Evolutionary conservation across 2,888 invertebrate genomes (phyloP).

Genomic region (Lordiphosa fenestrarum): DNA sequence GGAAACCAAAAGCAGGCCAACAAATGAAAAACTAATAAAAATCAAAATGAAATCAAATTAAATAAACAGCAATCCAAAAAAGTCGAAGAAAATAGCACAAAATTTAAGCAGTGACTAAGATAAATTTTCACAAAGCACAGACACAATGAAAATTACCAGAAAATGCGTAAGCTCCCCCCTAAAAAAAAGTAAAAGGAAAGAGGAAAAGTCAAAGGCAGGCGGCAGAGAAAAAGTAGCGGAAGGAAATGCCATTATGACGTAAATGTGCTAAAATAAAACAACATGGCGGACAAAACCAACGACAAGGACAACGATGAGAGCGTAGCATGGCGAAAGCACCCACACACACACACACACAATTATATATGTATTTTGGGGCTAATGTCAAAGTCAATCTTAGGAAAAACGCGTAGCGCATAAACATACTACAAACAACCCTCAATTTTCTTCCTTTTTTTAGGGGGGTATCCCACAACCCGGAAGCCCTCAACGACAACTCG

Average conservation of each 20-base stretch:
- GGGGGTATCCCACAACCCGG: slow-evolving; percentile 32
- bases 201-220: slow-evolving; percentile 26
- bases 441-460: slow-evolving; percentile 37
- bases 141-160: slow-evolving; percentile 48
- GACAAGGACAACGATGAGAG: slow-evolving; percentile 23
- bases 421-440: slow-evolving; percentile 58
- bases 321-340: slow-evolving; percentile 61
- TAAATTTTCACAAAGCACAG: slow-evolving; percentile 53
- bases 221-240: slow-evolving; percentile 51
- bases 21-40: slow-evolving; percentile 61
- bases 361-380: slow-evolving; percentile 57
- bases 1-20: slow-evolving; percentile 50
- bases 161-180: slow-evolving; percentile 44
- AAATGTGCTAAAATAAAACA: slow-evolving; percentile 76
- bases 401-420: slow-evolving; percentile 73
- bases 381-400: slow-evolving; percentile 77
- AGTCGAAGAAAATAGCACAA: slow-evolving; percentile 20
- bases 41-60: slow-evolving; percentile 74
- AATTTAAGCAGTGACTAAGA: slow-evolving; percentile 43
- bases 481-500: slow-evolving; percentile 63
- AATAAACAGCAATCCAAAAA: slow-evolving; percentile 53
- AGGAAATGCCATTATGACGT: slow-evolving; percentile 76
- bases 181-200: slow-evolving; percentile 21
- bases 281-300: slow-evolving; percentile 65
- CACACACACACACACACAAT: slow-evolving; percentile 2